phyloP scores from a whole-genome alignment of 2,888 invertebrate species.

The Apoda limacodes region DNA sequence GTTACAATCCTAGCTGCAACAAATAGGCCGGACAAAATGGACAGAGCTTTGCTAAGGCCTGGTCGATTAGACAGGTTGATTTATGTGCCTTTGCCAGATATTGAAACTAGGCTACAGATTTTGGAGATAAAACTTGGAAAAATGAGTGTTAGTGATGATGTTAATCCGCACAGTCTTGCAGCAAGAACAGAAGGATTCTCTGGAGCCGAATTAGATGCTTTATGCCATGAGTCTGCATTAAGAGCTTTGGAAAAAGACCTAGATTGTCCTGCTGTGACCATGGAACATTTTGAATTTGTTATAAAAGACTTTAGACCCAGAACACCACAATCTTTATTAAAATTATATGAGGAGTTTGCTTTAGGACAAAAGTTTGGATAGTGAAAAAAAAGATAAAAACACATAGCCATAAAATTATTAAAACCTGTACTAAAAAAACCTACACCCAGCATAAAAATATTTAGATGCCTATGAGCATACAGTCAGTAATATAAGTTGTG shows the following conservation, averaged over 20 bases:
- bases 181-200: constrained; percentile 83
- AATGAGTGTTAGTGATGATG: constrained; percentile 77
- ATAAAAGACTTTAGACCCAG: constrained; percentile 79
- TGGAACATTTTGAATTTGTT: constrained; percentile 80
- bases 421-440: too few relatives aligned
- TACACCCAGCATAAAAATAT: too few relatives aligned
- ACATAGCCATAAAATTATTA: too few relatives aligned
- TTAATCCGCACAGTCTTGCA: constrained; percentile 76
- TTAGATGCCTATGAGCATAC: too few relatives aligned
- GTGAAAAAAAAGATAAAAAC: constrained; percentile 7
- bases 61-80: constrained; percentile 92
- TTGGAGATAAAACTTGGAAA: constrained; percentile 80
- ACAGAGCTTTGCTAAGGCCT: constrained; percentile 90
- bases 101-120: constrained; percentile 83
- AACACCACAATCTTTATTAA: constrained; percentile 77
- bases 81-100: constrained; percentile 93
- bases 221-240: constrained; percentile 93
- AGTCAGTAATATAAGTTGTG: too few relatives aligned
- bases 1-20: constrained; percentile 96
- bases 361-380: constrained; percentile 45
- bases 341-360: constrained; percentile 78
- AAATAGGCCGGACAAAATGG: constrained; percentile 96
- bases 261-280: constrained; percentile 69
- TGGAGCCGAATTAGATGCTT: constrained; percentile 91
- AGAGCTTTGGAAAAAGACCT: constrained; percentile 84